Conservation (phyloP, 2,113 vertebrate species). For the Cynopterus brachyotis region DNA sequence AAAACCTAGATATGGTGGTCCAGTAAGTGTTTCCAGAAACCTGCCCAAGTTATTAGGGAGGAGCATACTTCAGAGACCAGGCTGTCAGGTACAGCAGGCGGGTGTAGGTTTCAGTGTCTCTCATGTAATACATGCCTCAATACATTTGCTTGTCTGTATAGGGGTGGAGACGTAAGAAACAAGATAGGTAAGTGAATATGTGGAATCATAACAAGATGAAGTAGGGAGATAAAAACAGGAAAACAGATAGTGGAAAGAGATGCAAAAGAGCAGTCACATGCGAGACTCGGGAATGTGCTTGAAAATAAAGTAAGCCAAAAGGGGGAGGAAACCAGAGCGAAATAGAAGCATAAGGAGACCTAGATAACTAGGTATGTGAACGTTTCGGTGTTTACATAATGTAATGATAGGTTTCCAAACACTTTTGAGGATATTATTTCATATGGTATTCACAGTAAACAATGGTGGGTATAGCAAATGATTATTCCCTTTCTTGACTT, state of each 20-base stretch:
- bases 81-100: background rate
- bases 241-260: background rate
- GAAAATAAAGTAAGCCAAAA: background rate
- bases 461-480: background rate
- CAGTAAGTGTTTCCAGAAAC: background rate
- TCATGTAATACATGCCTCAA: background rate
- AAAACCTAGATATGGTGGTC: background rate
- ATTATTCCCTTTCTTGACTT: background rate
- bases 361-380: background rate
- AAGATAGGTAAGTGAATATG: background rate
- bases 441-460: background rate
- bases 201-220: background rate
- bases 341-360: background rate
- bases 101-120: background rate
- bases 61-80: background rate
- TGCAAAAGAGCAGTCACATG: background rate
- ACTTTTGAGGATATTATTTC: background rate
- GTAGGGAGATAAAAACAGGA: background rate
- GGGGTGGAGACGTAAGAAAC: rapidly evolving
- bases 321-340: background rate
- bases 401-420: background rate
- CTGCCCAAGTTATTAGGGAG: background rate
- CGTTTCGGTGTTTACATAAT: background rate
- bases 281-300: background rate
- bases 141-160: background rate